Evolutionary conservation across 2,888 invertebrate genomes (phyloP).

Genomic region (Eristalis tenax): DNA sequence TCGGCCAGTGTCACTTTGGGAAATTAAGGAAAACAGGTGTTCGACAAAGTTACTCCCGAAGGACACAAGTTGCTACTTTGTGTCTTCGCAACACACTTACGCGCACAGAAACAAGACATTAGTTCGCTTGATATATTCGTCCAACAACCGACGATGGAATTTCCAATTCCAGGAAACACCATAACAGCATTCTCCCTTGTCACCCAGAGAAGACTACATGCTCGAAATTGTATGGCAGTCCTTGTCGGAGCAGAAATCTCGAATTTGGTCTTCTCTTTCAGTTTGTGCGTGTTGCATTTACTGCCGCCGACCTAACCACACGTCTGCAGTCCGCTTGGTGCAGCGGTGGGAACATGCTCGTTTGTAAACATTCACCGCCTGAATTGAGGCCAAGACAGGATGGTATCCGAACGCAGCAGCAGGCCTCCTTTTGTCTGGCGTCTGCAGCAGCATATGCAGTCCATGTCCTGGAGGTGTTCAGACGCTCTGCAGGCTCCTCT

Average conservation of each 20-base stretch:
- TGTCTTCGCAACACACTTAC: background rate
- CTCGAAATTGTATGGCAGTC: background rate
- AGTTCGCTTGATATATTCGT: conserved; percentile 10
- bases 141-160: conserved; percentile 32
- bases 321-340: background rate
- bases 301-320: conserved; percentile 27
- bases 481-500: conserved; percentile 44
- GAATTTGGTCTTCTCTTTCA: conserved; percentile 48
- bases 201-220: background rate
- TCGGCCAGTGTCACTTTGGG: conserved; percentile 42
- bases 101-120: background rate
- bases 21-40: conserved; percentile 43
- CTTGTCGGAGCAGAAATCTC: conserved; percentile 52
- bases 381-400: conserved; percentile 41
- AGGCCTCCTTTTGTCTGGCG: conserved; percentile 59
- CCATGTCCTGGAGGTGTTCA: conserved; percentile 65
- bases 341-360: conserved; percentile 37
- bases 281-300: conserved; percentile 59
- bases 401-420: conserved; percentile 16
- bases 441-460: conserved; percentile 69
- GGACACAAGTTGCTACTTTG: conserved; percentile 15
- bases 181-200: conserved; percentile 18
- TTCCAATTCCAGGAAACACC: conserved; percentile 45
- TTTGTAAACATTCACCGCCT: conserved; percentile 67
- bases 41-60: background rate